phyloP scores from a whole-genome alignment of 2,113 vertebrate species.

The Prinia subflava region DNA sequence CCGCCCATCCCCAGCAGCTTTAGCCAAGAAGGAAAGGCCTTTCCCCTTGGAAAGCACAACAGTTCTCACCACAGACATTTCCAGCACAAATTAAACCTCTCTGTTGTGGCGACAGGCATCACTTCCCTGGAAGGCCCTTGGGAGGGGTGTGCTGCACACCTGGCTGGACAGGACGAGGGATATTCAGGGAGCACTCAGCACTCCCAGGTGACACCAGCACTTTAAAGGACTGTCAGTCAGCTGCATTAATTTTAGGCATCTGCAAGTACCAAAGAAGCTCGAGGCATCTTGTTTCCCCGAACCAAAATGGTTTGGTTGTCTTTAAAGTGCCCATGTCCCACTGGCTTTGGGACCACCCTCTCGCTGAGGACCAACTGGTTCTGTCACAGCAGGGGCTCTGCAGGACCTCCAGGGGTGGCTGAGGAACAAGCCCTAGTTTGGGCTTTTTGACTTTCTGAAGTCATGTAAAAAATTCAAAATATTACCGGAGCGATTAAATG shows the following conservation, averaged over 20 bases:
- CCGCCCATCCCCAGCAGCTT: not conserved
- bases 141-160: not conserved
- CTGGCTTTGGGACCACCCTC: accelerated
- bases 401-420: not conserved
- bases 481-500: not conserved
- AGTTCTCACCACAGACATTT: not conserved
- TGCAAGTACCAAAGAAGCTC: not conserved
- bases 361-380: accelerated
- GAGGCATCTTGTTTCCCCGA: not conserved
- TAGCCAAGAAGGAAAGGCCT: not conserved
- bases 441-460: not conserved
- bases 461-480: not conserved
- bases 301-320: not conserved
- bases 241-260: not conserved
- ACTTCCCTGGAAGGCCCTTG: not conserved
- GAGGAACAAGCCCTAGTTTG: not conserved
- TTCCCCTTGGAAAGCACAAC: not conserved
- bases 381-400: not conserved
- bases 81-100: not conserved
- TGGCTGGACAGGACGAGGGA: no score
- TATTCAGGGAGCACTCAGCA: not conserved
- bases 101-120: not conserved
- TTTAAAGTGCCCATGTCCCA: accelerated
- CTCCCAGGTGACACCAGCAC: no score
- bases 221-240: no score